Evolutionary conservation across 2,113 vertebrate species (phyloP).

Genomic region (Nycticorax nycticorax): DNA sequence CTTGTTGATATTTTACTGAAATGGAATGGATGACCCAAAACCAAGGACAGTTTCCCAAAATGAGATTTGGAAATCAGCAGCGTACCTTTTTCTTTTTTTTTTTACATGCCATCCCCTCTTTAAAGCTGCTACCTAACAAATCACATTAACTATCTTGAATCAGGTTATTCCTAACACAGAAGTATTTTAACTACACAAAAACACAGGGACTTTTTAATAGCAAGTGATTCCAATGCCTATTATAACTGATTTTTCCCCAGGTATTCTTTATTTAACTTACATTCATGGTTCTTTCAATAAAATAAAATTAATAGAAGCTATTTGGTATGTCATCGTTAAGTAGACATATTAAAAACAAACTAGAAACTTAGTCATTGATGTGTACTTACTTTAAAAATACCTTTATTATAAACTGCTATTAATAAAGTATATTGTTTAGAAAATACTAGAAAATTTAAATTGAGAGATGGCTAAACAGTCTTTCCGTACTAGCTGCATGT

Average conservation of each 20-base stretch:
- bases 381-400: neutral
- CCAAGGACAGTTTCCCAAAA: neutral
- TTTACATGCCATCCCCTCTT: neutral
- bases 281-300: conserved; percentile 38
- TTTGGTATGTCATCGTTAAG: neutral
- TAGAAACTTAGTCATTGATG: neutral
- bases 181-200: conserved; percentile 36
- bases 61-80: neutral
- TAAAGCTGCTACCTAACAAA: neutral
- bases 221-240: neutral
- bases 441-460: neutral
- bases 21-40: neutral
- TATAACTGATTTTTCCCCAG: conserved; percentile 25
- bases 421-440: neutral
- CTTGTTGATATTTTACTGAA: neutral
- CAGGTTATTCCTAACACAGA: neutral
- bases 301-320: conserved; percentile 46
- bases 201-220: conserved; percentile 6
- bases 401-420: neutral
- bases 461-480: neutral
- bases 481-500: neutral
- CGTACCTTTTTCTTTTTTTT: neutral
- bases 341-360: neutral
- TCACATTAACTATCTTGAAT: neutral
- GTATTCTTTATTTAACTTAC: conserved; percentile 25